Evolutionary conservation across 2,888 invertebrate genomes (phyloP).

Genomic region (Drosophila kanekoi): DNA sequence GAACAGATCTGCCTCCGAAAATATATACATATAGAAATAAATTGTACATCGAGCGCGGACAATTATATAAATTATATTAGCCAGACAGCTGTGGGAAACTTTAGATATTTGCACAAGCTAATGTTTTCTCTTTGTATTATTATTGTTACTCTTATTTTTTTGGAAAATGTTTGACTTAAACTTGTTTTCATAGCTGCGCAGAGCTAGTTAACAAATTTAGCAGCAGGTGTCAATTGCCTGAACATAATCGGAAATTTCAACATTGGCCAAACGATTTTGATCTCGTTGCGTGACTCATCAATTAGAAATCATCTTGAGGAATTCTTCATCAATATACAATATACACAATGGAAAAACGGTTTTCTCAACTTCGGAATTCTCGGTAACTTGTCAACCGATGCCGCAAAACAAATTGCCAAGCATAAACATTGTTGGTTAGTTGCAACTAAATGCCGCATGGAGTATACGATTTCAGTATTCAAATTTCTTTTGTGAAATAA

Average conservation of each 20-base stretch:
- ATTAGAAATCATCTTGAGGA: not conserved
- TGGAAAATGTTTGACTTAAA: constrained; percentile 14
- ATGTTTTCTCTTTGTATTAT: not conserved
- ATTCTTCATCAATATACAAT: not conserved
- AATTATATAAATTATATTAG: constrained; percentile 30
- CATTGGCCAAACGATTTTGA: not conserved
- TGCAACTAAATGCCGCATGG: too few species aligned
- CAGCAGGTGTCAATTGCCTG: constrained; percentile 57
- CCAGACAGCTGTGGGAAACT: constrained; percentile 20
- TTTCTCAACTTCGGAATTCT: not conserved
- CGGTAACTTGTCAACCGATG: not conserved
- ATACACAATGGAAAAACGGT: not conserved
- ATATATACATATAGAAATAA: not conserved
- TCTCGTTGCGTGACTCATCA: constrained; percentile 3
- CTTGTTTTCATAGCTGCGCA: constrained; percentile 6
- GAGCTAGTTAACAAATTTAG: constrained; percentile 50
- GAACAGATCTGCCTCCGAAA: constrained; percentile 22
- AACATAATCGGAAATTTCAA: constrained; percentile 44
- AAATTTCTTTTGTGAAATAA: not conserved
- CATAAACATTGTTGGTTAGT: not conserved
- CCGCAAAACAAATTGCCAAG: not conserved
- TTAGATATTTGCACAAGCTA: constrained; percentile 7
- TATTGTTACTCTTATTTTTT: not conserved
- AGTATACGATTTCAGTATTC: not conserved
- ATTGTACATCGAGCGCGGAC: constrained; percentile 5